phyloP scores from a whole-genome alignment of 2,113 vertebrate genomes.

The Nibea albiflora region DNA sequence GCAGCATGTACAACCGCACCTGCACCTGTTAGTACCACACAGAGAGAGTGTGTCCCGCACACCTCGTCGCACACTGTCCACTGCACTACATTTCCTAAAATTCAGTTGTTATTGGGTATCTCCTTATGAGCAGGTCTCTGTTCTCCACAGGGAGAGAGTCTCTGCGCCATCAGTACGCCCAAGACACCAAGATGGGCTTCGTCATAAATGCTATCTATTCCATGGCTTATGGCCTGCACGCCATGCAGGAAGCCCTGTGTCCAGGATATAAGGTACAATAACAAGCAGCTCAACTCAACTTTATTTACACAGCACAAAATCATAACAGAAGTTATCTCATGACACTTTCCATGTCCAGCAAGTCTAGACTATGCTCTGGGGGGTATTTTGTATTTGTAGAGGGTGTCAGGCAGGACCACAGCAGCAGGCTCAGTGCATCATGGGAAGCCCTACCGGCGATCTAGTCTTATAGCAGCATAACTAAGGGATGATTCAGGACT shows the following conservation, averaged over 20 bases:
- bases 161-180: constrained; percentile 92
- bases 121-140: constrained; percentile 26
- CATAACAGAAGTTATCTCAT: too few relatives aligned
- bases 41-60: background rate
- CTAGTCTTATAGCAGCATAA: too few relatives aligned
- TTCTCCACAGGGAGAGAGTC: constrained; percentile 89
- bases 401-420: too few relatives aligned
- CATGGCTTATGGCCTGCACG: constrained; percentile 96
- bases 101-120: background rate
- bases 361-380: too few relatives aligned
- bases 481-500: too few relatives aligned
- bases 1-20: constrained; percentile 91
- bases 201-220: constrained; percentile 99
- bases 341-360: too few relatives aligned
- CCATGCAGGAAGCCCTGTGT: constrained; percentile 93
- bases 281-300: too few relatives aligned
- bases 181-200: constrained; percentile 99
- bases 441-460: too few relatives aligned
- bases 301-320: too few relatives aligned
- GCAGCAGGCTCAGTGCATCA: too few relatives aligned
- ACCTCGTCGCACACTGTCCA: background rate
- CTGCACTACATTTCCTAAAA: too few relatives aligned
- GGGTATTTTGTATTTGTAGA: too few relatives aligned
- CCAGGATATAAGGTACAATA: constrained; percentile 85
- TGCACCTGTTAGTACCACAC: constrained; percentile 90